Percentiles rank a stretch among this genome's conserved stretches.
phyloP scores from a whole-genome alignment of 1,140 invertebrate species.

The Diorhabda sublineata region DNA sequence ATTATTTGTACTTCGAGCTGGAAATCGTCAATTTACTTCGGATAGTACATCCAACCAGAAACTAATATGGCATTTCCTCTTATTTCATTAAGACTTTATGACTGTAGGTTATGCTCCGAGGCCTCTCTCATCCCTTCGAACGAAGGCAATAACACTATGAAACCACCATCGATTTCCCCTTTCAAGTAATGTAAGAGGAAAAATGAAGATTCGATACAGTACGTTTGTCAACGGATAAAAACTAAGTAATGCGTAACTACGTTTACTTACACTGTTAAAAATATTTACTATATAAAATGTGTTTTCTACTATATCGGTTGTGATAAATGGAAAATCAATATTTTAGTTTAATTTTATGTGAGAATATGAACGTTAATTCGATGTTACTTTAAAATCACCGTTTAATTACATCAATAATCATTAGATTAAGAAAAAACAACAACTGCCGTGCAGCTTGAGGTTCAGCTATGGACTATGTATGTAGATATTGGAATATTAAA shows the following conservation, averaged over 20 bases:
- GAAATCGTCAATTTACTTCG: conserved; percentile 12
- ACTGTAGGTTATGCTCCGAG: conserved; percentile 14
- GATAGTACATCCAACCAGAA: conserved; percentile 11
- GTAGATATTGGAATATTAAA: no score
- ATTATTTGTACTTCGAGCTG: not conserved
- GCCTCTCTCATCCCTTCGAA: conserved; percentile 3
- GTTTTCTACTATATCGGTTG: no score
- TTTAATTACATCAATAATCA: no score
- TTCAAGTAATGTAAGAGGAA: conserved; percentile 12
- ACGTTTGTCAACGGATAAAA: conserved; percentile 13
- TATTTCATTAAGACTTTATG: conserved; percentile 23
- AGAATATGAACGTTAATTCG: no score
- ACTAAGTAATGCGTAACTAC: not conserved
- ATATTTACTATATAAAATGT: not conserved
- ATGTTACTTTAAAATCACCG: no score
- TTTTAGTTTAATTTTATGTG: no score
- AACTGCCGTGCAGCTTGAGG: no score
- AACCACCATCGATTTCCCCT: conserved; percentile 19
- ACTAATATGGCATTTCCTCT: conserved; percentile 20
- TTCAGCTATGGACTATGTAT: no score
- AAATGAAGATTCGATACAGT: conserved; percentile 20
- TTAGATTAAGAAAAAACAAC: no score
- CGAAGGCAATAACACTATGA: conserved; percentile 14
- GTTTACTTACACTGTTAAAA: not conserved
- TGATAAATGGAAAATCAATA: no score